phyloP scores from a whole-genome alignment of 2,888 invertebrate species.

The Chorisops tibialis region DNA sequence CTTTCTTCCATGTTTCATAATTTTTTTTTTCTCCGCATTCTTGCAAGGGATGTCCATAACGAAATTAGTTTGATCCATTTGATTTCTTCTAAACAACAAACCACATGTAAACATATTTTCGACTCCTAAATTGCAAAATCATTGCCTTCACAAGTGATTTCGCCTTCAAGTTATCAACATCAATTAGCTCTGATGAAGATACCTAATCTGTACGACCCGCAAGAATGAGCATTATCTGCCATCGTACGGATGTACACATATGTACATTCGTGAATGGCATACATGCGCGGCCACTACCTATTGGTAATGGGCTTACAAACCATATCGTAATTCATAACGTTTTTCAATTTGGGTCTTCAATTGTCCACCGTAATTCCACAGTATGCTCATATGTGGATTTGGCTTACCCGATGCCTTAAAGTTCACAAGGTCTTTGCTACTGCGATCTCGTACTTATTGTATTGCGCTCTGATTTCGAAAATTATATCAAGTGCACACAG shows the following conservation, averaged over 20 bases:
- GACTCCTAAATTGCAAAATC: not conserved
- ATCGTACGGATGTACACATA: no score
- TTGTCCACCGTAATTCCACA: not conserved
- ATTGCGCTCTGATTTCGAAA: not conserved
- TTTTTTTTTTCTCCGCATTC: no score
- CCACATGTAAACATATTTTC: no score
- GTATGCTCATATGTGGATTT: no score
- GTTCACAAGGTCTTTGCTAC: constrained; percentile 12
- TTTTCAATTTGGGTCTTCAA: constrained; percentile 1
- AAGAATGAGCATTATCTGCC: no score
- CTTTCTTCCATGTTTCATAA: no score
- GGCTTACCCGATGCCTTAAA: not conserved
- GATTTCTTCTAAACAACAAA: no score
- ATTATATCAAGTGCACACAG: constrained; percentile 19
- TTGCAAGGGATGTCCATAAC: no score
- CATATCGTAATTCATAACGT: not conserved
- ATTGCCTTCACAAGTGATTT: not conserved
- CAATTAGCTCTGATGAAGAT: constrained; percentile 3
- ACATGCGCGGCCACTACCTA: not conserved
- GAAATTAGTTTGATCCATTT: no score
- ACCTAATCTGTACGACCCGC: no score
- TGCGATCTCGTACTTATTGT: not conserved
- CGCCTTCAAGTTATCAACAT: constrained; percentile 8
- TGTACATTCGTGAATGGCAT: no score
- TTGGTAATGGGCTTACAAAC: not conserved